These are phyloP conservation scores for Vollenhovia emeryi DNA, from an alignment of 1,140 invertebrate genomes.

Conservation along the genomic window DNA sequence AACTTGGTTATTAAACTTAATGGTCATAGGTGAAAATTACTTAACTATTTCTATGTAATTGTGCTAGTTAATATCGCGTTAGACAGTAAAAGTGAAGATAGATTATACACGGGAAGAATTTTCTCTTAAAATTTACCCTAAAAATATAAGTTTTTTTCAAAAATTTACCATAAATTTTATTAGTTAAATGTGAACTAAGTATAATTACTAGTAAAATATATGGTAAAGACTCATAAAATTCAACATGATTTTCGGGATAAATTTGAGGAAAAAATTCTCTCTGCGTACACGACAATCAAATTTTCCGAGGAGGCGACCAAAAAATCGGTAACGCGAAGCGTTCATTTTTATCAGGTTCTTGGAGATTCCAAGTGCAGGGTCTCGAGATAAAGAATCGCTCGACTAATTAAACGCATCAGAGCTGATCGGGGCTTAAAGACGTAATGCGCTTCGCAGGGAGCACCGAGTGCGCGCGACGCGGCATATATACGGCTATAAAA, in stretches of 20 bases:
- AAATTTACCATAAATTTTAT: too few relatives aligned
- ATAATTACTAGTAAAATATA: too few relatives aligned
- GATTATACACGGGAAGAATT: background rate
- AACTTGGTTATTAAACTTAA: background rate
- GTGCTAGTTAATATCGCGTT: background rate
- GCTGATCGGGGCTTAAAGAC: background rate
- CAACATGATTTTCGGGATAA: too few relatives aligned
- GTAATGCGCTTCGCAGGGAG: background rate
- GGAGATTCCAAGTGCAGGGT: background rate
- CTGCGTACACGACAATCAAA: background rate
- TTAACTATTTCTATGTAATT: background rate
- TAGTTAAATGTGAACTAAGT: too few relatives aligned
- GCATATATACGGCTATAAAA: slow-evolving; percentile 34
- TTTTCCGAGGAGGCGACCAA: background rate
- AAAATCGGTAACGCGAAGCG: background rate
- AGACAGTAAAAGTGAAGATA: background rate
- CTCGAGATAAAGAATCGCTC: background rate
- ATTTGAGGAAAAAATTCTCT: too few relatives aligned
- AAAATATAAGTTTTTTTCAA: too few relatives aligned
- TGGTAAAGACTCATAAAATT: too few relatives aligned
- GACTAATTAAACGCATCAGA: slow-evolving; percentile 2
- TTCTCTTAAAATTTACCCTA: too few relatives aligned
- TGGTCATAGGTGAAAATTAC: background rate
- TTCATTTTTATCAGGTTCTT: background rate
- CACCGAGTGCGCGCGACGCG: background rate